phyloP scores from a whole-genome alignment of 2,113 vertebrate genomes.

The Vanacampus margaritifer region DNA sequence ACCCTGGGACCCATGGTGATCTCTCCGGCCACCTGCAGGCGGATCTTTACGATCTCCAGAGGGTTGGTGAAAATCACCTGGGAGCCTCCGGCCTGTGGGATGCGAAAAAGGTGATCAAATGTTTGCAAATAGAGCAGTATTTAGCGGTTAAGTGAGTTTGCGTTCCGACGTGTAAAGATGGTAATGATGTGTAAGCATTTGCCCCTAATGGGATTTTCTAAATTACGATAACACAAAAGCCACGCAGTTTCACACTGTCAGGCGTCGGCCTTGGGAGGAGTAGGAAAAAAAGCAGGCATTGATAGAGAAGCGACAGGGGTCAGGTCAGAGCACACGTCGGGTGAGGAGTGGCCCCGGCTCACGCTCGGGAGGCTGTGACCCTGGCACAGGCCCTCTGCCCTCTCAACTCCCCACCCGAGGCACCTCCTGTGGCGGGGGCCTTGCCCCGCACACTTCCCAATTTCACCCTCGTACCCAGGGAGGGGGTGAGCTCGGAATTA shows the following conservation, averaged over 20 bases:
- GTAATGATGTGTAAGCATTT: constrained; percentile 64
- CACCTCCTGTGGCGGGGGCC: constrained; percentile 72
- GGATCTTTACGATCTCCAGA: constrained; percentile 97
- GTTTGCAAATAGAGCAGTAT: constrained; percentile 9
- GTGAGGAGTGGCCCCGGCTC: constrained; percentile 71
- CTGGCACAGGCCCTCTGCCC: constrained; percentile 80
- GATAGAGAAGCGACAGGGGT: constrained; percentile 75
- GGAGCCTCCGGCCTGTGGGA: constrained; percentile 88
- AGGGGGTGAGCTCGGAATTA: constrained; percentile 63
- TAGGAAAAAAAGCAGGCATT: constrained; percentile 73
- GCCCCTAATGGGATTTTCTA: constrained; percentile 39
- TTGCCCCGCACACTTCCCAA: constrained; percentile 69
- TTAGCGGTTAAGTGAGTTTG: constrained; percentile 5
- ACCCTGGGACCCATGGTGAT: constrained; percentile 94
- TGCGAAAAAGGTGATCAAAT: not conserved
- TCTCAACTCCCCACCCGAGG: constrained; percentile 74
- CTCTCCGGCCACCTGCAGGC: constrained; percentile 96
- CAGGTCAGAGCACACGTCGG: constrained; percentile 72
- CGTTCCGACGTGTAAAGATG: constrained; percentile 35
- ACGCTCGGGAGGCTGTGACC: constrained; percentile 71
- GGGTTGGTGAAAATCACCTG: constrained; percentile 99
- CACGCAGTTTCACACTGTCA: constrained; percentile 37
- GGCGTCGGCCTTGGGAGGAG: constrained; percentile 55
- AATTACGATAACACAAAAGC: constrained; percentile 67
- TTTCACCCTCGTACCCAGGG: constrained; percentile 63